phyloP scores from a whole-genome alignment of 2,888 invertebrate genomes.

The Ennomos quercinarius region DNA sequence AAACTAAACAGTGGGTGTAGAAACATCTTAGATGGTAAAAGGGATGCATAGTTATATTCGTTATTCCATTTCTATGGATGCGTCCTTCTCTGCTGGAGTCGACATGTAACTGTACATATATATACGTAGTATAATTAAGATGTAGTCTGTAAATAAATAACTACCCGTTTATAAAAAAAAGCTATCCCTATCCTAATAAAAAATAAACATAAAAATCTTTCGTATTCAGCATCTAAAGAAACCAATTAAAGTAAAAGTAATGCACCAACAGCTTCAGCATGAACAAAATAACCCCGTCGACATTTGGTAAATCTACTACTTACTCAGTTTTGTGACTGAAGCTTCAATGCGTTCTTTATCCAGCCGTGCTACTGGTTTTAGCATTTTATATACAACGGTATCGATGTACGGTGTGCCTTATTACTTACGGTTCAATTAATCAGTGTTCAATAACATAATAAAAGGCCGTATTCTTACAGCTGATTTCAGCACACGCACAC shows the following conservation, averaged over 20 bases:
- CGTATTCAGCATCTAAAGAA: background rate
- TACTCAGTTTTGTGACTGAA: conserved; percentile 14
- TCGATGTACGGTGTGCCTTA: conserved; percentile 2
- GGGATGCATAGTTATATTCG: no score
- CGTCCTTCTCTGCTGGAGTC: no score
- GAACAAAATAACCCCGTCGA: conserved; percentile 6
- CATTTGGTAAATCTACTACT: conserved; percentile 22
- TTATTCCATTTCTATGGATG: no score
- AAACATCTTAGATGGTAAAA: no score
- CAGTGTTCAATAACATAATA: conserved; percentile 7
- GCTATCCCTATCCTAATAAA: no score
- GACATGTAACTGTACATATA: no score
- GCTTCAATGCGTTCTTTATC: conserved; percentile 19
- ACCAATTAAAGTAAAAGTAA: conserved; percentile 11
- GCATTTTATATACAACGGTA: background rate
- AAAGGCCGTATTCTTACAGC: conserved; percentile 3
- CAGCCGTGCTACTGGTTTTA: background rate
- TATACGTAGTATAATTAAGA: no score
- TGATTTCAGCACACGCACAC: conserved; percentile 15
- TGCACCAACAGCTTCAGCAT: conserved; percentile 3
- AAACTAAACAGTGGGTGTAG: no score
- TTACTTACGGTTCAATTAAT: conserved; percentile 23
- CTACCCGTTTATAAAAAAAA: no score
- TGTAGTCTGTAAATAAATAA: no score
- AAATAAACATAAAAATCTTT: no score